Evolutionary conservation across 2,888 invertebrate species (phyloP), one percentile per base, ranked within the genome.

Genomic region (Pheosia tremula): DNA sequence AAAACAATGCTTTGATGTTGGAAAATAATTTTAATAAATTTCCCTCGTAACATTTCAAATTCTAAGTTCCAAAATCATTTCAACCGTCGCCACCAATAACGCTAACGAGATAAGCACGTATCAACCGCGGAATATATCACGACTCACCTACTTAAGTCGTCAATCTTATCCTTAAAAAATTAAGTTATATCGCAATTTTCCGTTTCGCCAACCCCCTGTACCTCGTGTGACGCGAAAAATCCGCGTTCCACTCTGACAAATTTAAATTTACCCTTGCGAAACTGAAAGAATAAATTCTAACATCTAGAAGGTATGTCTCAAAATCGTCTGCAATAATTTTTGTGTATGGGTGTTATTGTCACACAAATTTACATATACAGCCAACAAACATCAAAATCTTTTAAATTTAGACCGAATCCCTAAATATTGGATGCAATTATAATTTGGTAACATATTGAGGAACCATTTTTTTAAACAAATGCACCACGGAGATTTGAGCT

Each of bases 101-200:
- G 74, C 67, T 82, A 82, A 84, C 80, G 64, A 81, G 82, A 88
- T 88, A 85, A 86, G 69, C 80, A 77, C 78, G 71, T 78, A 77
- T 82, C 78, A 75, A 36, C 45, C 73, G 69, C 67, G 73, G 68
- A 79, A 86, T 81, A 86, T 84, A 84, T 85, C 79, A 79, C 75
- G 72, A 72, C 75, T 78, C 82, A 81, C 79, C 83, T 82, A 82
- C 83, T 87, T 81, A 86, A 86, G 78, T 83, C 88, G 87, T 92
- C 91, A 91, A 92, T 91, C 91, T 89, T 88, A 77, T 82, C 81
- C 82, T 82, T 78, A 82, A 88, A 84, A 90, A 93, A 91, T 91
- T 89, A 91, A 91, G 90, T 92, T 91, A 93, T 88, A 85, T 82
- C 85, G 77, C 89, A 91, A 93, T 92, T 93, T 92, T 90, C 87